Evolutionary conservation across 1,140 invertebrate genomes (phyloP), one percentile per base, ranked within the genome.

Genomic region (Heliconius melpomene): DNA sequence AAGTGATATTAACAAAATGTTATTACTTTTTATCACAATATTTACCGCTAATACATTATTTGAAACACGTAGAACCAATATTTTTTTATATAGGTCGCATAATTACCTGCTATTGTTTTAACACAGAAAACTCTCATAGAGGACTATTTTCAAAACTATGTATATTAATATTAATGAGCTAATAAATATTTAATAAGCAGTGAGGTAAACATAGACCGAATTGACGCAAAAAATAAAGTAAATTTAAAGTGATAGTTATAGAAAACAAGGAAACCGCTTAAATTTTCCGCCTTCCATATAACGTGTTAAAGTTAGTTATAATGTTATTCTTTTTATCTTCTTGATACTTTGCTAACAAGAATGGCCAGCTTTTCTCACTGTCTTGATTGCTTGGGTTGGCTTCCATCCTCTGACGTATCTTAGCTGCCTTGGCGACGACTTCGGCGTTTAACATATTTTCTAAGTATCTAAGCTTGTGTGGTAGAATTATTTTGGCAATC

Each of bases 371-470:
- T 72, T 91, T 91, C 1, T 90, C 90, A 57, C 81, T 86, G 18
- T 92, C 91, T 54, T 84, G 85, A 20, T 84, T 84, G 70, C 89
- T 91, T 0, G 92, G 90, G 38, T 92, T 93, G 5, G 86, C 87
- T 83, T 92, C 91, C 74, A 92, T 90, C 38, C 89, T 79, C 72
- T 91, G 89, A 1, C 92, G 83, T n/a, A 93, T 89, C 73, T 89
- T 91, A 7, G 90, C 88, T 5, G 91, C 90, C 72, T 93, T 93
- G 1, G 89, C 90, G 9, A 92, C 84, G 0, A 93, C 89, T 66
- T 93, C 92, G 1, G 91, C 87, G 74, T 92, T 93, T n/a, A 93
- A 74, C 92, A 93, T 93, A 38, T 92, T 93, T 77, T 93, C 91
- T 57, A 93, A 82, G 75, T 93, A 93, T 50, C 92, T 77, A 11